Evolutionary conservation across 2,113 vertebrate genomes (phyloP).

Genomic region (Neoarius graeffei): DNA sequence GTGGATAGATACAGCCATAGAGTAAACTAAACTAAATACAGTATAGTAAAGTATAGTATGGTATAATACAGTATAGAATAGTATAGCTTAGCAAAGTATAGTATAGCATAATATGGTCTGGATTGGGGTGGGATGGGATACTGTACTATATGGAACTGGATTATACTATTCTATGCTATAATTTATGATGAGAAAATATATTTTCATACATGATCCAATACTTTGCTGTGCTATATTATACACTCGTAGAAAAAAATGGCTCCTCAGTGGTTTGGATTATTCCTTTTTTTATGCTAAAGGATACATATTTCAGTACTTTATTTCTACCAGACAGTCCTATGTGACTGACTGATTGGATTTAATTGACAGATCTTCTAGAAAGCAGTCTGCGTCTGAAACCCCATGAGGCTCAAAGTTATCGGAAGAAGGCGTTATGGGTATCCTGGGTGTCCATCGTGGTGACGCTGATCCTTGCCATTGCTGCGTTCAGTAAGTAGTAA

Average conservation of each 20-base stretch:
- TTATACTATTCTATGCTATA: background rate
- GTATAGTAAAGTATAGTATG: background rate
- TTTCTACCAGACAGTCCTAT: background rate
- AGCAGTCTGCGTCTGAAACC: constrained; percentile 97
- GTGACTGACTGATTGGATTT: constrained; percentile 6
- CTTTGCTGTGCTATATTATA: background rate
- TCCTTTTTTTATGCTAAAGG: background rate
- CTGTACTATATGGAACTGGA: background rate
- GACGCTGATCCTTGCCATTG: constrained; percentile 89
- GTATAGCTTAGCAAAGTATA: background rate
- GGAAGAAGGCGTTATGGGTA: constrained; percentile 96
- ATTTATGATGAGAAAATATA: background rate
- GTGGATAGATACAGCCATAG: too few relatives aligned
- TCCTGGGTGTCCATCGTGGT: constrained; percentile 93
- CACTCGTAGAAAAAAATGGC: background rate
- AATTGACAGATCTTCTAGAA: constrained; percentile 88
- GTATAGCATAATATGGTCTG: background rate
- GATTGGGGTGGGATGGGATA: background rate
- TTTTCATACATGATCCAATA: background rate
- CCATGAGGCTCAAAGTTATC: constrained; percentile 97
- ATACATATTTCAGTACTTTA: background rate
- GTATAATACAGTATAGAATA: background rate
- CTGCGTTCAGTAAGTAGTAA: constrained; percentile 92
- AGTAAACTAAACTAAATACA: too few relatives aligned
- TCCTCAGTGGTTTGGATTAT: background rate